Evolutionary conservation across 2,797 vertebrate species (phyloP).

Genomic region (Sebastes trivittatus): DNA sequence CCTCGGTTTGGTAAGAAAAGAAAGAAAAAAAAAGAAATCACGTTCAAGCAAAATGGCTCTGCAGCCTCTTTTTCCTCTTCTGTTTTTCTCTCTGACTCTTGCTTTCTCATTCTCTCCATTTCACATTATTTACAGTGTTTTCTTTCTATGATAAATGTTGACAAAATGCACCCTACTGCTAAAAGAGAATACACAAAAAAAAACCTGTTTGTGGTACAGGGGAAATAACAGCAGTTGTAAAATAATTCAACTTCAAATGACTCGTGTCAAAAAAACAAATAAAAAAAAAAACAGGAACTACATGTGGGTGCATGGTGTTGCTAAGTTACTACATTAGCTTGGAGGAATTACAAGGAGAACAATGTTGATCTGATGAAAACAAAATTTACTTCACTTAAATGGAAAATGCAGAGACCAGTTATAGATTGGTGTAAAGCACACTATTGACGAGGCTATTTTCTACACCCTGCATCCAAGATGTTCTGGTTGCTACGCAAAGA

Average conservation of each 20-base stretch:
- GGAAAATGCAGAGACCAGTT: background rate
- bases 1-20: background rate
- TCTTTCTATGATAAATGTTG: background rate
- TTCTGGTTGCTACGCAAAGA: background rate
- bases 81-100: background rate
- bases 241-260: background rate
- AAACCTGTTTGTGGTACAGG: background rate
- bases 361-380: conserved; percentile 5
- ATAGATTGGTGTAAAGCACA: background rate
- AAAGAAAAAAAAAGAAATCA: background rate
- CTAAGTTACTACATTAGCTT: conserved; percentile 23
- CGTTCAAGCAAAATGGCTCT: background rate
- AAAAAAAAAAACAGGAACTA: background rate
- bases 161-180: background rate
- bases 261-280: background rate
- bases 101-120: background rate
- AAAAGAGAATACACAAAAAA: background rate
- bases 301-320: conserved; percentile 9
- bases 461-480: background rate
- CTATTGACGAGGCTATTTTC: background rate
- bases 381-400: background rate
- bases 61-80: background rate
- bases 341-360: background rate
- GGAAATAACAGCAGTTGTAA: background rate
- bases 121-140: conserved; percentile 1